Evolutionary conservation across 23 tunicate genomes (phyloP).

Genomic region (Oikopleura dioica): DNA sequence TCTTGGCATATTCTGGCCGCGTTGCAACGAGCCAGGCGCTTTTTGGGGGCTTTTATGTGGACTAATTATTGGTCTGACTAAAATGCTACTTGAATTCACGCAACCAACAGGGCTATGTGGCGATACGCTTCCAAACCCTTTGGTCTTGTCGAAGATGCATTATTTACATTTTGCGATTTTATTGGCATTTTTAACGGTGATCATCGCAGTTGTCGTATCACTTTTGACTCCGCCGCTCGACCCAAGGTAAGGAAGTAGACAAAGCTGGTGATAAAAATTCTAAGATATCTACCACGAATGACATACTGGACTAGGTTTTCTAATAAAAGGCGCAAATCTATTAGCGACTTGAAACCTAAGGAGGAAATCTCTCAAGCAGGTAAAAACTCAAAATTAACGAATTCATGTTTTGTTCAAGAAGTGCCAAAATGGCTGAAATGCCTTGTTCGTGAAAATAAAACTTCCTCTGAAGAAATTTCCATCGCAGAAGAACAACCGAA

Average conservation of each 20-base stretch:
- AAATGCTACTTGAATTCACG: constrained; percentile 79
- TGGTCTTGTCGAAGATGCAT: constrained; percentile 36
- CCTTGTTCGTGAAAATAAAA: too few species aligned
- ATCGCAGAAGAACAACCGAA: too few species aligned
- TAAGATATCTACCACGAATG: too few species aligned
- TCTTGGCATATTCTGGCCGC: constrained; percentile 71
- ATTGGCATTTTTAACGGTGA: constrained; percentile 28
- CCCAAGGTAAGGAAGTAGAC: constrained; percentile 26
- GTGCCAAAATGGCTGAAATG: too few species aligned
- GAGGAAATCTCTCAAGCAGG: too few species aligned
- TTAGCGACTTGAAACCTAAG: too few species aligned
- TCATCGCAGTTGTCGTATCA: constrained; percentile 30
- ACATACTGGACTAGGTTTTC: too few species aligned
- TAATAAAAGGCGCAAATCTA: too few species aligned
- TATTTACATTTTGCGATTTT: constrained; percentile 71
- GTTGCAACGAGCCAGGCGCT: constrained; percentile 80
- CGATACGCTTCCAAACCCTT: constrained; percentile 4
- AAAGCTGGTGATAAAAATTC: too few species aligned
- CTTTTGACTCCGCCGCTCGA: constrained; percentile 37
- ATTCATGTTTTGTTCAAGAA: too few species aligned
- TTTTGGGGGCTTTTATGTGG: constrained; percentile 70
- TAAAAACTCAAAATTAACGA: too few species aligned
- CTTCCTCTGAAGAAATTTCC: too few species aligned
- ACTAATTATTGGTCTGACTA: constrained; percentile 28
- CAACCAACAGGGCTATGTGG: constrained; percentile 54